Conservation (phyloP, 1,140 invertebrate species). For the Pogonognathellus flavescens region DNA sequence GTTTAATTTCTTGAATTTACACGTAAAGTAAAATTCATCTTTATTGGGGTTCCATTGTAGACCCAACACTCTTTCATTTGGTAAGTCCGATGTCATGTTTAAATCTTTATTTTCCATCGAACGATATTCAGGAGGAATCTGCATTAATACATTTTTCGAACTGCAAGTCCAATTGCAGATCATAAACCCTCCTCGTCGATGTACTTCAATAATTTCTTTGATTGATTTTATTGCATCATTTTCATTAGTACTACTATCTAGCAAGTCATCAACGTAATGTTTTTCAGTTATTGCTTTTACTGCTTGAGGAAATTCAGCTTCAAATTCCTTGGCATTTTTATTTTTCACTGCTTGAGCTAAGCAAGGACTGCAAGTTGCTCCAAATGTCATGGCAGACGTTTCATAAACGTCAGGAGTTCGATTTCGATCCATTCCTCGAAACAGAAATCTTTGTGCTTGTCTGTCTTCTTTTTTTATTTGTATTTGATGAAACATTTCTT, state of each 20-base stretch:
- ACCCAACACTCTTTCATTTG: no score
- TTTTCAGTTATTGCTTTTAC: neutral
- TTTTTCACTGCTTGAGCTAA: neutral
- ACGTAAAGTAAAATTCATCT: no score
- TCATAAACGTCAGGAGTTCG: neutral
- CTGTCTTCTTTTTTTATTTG: neutral
- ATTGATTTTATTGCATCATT: neutral
- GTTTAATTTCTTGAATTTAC: no score
- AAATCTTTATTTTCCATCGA: no score
- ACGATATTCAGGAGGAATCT: neutral
- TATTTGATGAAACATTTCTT: neutral
- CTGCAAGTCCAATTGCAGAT: neutral
- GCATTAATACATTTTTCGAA: neutral
- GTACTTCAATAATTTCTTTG: neutral
- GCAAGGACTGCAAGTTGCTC: neutral
- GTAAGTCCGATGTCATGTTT: no score
- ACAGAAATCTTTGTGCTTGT: neutral
- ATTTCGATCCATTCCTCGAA: neutral
- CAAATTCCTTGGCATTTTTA: neutral
- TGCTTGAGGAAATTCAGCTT: neutral
- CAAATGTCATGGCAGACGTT: neutral
- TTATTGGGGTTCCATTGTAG: no score
- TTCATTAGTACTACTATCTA: neutral
- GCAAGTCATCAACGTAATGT: neutral
- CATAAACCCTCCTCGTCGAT: neutral